These are phyloP conservation scores for Scortum barcoo DNA, from an alignment of 2,113 vertebrate species.

Conservation along the genomic window DNA sequence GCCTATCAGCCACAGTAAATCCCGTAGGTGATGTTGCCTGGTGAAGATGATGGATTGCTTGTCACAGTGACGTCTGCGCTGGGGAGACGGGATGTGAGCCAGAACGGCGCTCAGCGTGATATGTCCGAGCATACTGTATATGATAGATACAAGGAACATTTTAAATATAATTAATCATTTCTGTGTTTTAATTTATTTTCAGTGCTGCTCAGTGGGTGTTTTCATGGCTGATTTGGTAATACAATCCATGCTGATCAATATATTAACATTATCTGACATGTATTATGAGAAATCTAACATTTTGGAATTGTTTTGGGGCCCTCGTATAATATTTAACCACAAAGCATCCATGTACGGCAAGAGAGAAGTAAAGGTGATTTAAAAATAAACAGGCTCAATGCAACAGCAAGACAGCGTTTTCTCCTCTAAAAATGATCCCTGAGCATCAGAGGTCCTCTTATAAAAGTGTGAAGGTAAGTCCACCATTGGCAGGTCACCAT, in stretches of 20 bases:
- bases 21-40: constrained; percentile 33
- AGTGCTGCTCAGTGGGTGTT: background rate
- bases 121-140: background rate
- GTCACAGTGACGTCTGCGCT: constrained; percentile 29
- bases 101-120: constrained; percentile 5
- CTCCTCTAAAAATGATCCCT: background rate
- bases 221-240: background rate
- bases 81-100: constrained; percentile 10
- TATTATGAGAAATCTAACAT: background rate
- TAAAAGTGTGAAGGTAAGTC: constrained; percentile 5
- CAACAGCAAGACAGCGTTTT: no score
- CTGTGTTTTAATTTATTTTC: background rate
- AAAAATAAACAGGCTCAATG: background rate
- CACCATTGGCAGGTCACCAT: background rate
- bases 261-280: background rate
- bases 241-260: no score
- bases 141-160: background rate
- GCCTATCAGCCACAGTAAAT: constrained; percentile 1
- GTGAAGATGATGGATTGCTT: constrained; percentile 49
- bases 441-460: background rate
- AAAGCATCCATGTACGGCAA: background rate
- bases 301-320: background rate
- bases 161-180: background rate
- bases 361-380: background rate
- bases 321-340: background rate